Conservation (phyloP, 2,888 invertebrate species). For the Oscheius sp. region DNA sequence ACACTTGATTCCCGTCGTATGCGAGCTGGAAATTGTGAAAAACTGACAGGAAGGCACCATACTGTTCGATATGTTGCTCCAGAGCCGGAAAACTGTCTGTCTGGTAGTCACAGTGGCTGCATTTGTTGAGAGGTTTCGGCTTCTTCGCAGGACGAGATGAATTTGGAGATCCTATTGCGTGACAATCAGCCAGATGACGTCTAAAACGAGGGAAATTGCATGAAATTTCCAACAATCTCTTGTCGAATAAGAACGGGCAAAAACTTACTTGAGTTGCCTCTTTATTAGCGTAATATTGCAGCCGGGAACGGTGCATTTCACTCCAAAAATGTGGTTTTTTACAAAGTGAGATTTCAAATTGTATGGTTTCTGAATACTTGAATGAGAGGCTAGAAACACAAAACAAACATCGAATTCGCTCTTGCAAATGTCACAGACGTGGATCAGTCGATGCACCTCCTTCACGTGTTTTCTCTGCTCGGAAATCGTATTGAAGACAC, state of each 20-base stretch:
- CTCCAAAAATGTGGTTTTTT: constrained; percentile 44
- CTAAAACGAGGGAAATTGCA: background rate
- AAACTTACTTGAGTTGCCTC: constrained; percentile 37
- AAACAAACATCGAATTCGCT: constrained; percentile 33
- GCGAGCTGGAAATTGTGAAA: constrained; percentile 28
- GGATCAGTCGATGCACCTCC: constrained; percentile 34
- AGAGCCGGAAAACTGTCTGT: constrained; percentile 38
- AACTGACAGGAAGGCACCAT: background rate
- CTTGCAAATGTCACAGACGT: constrained; percentile 42
- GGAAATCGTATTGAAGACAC: constrained; percentile 24
- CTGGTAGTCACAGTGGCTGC: constrained; percentile 39
- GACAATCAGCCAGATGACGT: constrained; percentile 16
- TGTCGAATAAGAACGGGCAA: background rate
- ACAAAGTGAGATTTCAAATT: constrained; percentile 42
- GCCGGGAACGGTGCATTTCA: constrained; percentile 49
- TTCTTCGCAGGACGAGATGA: constrained; percentile 6
- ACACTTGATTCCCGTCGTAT: constrained; percentile 30
- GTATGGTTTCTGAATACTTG: constrained; percentile 34
- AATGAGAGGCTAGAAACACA: background rate
- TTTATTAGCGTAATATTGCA: constrained; percentile 42
- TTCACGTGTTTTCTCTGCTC: constrained; percentile 38
- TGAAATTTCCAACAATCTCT: too few species aligned
- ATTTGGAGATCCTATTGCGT: constrained; percentile 1
- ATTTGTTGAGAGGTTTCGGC: constrained; percentile 23
- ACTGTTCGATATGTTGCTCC: constrained; percentile 41